Percentiles rank a stretch among this genome's conserved stretches.
phyloP scores from a whole-genome alignment of 2,888 invertebrate species.

The Charanyca ferruginea region DNA sequence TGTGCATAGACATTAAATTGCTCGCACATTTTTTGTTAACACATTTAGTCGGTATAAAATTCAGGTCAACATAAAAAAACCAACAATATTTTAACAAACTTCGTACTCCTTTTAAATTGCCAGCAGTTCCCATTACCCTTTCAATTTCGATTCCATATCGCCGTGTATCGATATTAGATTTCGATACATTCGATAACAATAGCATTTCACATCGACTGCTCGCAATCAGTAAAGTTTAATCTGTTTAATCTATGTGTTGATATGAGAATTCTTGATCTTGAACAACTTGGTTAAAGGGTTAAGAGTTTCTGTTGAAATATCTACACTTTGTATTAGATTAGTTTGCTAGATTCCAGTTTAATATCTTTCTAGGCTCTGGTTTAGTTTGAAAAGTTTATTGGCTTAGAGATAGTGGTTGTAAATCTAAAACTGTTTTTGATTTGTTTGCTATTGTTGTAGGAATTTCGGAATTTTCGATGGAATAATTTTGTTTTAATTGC shows the following conservation, averaged over 20 bases:
- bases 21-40: no score
- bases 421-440: conserved; percentile 45
- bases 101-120: conserved; percentile 32
- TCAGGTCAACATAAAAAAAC: neutral
- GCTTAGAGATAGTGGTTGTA: conserved; percentile 31
- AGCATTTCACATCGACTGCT: conserved; percentile 36
- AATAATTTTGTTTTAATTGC: neutral
- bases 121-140: conserved; percentile 36
- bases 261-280: conserved; percentile 46
- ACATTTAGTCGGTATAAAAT: neutral
- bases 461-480: conserved; percentile 13
- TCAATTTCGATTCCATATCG: conserved; percentile 46
- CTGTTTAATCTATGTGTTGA: conserved; percentile 53
- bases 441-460: conserved; percentile 3
- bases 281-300: conserved; percentile 29
- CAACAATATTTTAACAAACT: conserved; percentile 20
- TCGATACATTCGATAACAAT: conserved; percentile 61
- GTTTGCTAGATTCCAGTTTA: conserved; percentile 45
- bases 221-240: conserved; percentile 60
- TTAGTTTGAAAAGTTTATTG: conserved; percentile 44
- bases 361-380: conserved; percentile 44
- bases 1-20: no score
- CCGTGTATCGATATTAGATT: conserved; percentile 40
- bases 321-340: conserved; percentile 42
- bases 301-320: conserved; percentile 41